Percentiles rank a stretch among this genome's conserved stretches.
These are phyloP conservation scores for Anguilla japonica DNA, from an alignment of 2,113 vertebrate species.

Conservation along the genomic window DNA sequence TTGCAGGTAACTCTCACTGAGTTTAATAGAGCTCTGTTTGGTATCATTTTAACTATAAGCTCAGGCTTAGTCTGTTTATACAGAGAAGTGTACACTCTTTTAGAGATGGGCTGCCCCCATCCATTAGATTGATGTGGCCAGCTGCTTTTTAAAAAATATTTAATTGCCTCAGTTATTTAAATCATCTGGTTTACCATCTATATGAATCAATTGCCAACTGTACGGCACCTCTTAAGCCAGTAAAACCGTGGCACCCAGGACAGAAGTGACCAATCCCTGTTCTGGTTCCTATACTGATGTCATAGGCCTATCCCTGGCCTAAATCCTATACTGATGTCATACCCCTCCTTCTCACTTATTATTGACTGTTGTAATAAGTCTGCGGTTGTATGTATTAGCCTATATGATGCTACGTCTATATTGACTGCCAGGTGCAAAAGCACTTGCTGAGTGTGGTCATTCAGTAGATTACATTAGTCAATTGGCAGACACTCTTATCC, in stretches of 20 bases:
- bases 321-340: no score
- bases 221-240: background rate
- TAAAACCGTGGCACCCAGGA: background rate
- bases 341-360: background rate
- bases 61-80: background rate
- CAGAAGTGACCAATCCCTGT: background rate
- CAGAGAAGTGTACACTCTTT: background rate
- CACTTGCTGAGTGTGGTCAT: no score
- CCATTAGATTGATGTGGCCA: background rate
- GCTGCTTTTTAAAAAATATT: background rate
- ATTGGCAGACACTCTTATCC: no score
- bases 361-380: background rate
- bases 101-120: background rate
- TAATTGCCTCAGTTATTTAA: no score
- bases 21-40: background rate
- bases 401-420: no score
- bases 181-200: background rate
- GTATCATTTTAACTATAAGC: background rate
- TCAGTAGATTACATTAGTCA: no score
- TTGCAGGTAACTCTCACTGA: constrained; percentile 82
- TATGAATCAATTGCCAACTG: background rate
- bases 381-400: no score
- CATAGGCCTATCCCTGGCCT: no score
- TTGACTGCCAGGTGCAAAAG: no score
- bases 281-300: background rate